Evolutionary conservation across 2,888 invertebrate species (phyloP).

Genomic region (Heliconius ethilla): DNA sequence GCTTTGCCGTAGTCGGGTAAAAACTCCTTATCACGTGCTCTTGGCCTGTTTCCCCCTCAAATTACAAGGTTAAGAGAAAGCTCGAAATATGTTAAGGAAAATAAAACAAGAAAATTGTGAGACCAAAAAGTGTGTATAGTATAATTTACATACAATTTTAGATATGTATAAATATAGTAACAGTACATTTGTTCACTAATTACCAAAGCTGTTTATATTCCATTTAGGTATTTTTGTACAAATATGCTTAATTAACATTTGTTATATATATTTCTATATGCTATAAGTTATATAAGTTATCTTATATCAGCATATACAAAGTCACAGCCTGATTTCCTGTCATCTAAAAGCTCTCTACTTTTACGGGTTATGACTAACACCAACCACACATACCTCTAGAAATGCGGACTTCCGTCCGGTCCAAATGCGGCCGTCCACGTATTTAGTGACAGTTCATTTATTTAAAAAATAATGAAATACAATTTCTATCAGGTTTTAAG

Average conservation of each 20-base stretch:
- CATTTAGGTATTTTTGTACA: neutral
- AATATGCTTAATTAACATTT: neutral
- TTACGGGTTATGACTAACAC: slow-evolving; percentile 35
- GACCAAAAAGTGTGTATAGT: no score
- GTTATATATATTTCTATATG: neutral
- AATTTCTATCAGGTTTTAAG: neutral
- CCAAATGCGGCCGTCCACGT: slow-evolving; percentile 41
- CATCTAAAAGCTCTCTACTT: slow-evolving; percentile 9
- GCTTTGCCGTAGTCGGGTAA: neutral
- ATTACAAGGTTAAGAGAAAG: slow-evolving; percentile 1
- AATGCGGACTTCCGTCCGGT: slow-evolving; percentile 40
- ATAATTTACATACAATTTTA: no score
- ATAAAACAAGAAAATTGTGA: neutral
- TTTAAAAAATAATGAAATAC: slow-evolving; percentile 26
- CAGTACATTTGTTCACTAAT: no score
- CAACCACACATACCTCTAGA: slow-evolving; percentile 24
- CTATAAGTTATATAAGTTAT: no score
- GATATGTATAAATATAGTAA: no score
- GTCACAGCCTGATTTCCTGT: neutral
- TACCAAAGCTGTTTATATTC: no score
- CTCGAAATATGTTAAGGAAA: slow-evolving; percentile 5
- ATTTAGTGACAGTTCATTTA: slow-evolving; percentile 34
- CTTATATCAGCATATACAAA: no score
- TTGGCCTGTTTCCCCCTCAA: neutral
- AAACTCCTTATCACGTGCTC: neutral